These are phyloP conservation scores for crab-eating macaque (Macaca fascicularis) DNA, from an alignment of 2,113 vertebrate species.

Conservation along the genomic window T2T-MFA8v1.1 NC_088394.1:16084501-16085000, in stretches of 20 bases:
- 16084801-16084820: fast-evolving
- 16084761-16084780: fast-evolving
- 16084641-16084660: neutral
- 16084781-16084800: fast-evolving
- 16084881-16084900: neutral
- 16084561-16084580: neutral
- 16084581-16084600: neutral
- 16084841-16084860: neutral
- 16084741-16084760: neutral
- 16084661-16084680: neutral
- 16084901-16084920: too few species aligned
- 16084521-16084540: neutral
- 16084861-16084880: neutral
- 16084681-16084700: neutral
- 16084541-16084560: neutral
- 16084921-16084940: neutral
- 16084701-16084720: neutral
- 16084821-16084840: neutral
- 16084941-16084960: neutral
- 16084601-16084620: neutral
- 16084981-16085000: neutral
- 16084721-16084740: neutral
- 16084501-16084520: too few species aligned
- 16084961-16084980: neutral
- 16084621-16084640: neutral